phyloP scores from a whole-genome alignment of 2,113 vertebrate genomes.

The Strix uralensis region DNA sequence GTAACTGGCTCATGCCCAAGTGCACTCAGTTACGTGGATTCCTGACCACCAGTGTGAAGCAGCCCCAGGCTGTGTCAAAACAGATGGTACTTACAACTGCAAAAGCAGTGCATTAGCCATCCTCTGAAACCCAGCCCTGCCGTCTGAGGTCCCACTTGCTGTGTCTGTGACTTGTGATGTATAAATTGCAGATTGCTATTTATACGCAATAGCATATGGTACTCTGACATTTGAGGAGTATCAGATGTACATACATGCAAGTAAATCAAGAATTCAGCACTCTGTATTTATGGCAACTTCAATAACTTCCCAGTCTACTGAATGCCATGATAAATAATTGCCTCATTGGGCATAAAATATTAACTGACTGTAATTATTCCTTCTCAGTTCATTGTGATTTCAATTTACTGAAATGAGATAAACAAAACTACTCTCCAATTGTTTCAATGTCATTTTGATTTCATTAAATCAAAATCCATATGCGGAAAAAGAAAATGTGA shows the following conservation, averaged over 20 bases:
- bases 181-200: neutral
- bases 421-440: neutral
- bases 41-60: slow-evolving; percentile 19
- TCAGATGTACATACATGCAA: slow-evolving; percentile 1
- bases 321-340: neutral
- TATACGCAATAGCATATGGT: neutral
- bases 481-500: neutral
- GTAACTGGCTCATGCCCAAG: neutral
- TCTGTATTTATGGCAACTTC: neutral
- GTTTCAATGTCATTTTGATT: neutral
- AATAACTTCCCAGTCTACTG: slow-evolving; percentile 15
- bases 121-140: neutral
- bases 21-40: neutral
- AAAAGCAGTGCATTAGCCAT: neutral
- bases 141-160: neutral
- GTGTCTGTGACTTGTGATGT: neutral
- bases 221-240: slow-evolving; percentile 3
- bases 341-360: neutral
- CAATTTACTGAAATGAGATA: neutral
- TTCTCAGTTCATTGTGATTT: neutral
- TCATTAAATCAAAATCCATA: neutral
- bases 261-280: slow-evolving; percentile 40
- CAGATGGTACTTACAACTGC: neutral
- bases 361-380: neutral
- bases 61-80: slow-evolving; percentile 6